These are phyloP conservation scores for Archips crataeganus DNA, from an alignment of 2,888 invertebrate genomes.

Conservation along the genomic window DNA sequence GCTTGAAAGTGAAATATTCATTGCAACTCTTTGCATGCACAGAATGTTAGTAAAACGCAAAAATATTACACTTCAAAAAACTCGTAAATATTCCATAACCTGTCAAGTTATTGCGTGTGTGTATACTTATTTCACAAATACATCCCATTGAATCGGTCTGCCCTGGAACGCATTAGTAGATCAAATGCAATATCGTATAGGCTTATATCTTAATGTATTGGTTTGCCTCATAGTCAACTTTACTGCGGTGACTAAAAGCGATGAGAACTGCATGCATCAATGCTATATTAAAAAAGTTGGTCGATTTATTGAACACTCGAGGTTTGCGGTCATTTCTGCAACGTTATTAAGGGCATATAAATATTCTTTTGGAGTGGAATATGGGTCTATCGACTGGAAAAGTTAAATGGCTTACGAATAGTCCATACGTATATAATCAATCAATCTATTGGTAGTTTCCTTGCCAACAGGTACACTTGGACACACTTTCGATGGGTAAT, in stretches of 20 bases:
- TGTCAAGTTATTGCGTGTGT: constrained; percentile 16
- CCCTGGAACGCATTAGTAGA: constrained; percentile 50
- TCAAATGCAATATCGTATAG: constrained; percentile 46
- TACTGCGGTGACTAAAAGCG: neutral
- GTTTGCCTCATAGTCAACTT: constrained; percentile 6
- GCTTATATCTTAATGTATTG: neutral
- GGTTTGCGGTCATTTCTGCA: constrained; percentile 4
- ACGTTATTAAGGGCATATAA: neutral
- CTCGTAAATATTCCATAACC: neutral
- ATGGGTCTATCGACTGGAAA: neutral
- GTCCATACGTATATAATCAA: too few species aligned
- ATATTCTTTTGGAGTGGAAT: neutral
- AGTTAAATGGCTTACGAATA: neutral
- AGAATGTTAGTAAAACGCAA: too few species aligned
- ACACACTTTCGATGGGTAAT: too few species aligned
- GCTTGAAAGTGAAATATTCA: too few species aligned
- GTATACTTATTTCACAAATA: constrained; percentile 23
- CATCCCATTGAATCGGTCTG: constrained; percentile 19
- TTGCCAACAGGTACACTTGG: too few species aligned
- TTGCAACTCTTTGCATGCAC: neutral
- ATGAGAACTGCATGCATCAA: constrained; percentile 18
- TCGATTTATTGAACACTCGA: constrained; percentile 6
- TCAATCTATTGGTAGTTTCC: too few species aligned
- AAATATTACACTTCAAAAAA: neutral
- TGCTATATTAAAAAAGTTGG: constrained; percentile 32